Evolutionary conservation across 2,888 invertebrate genomes (phyloP), one percentile per base, ranked within the genome.

Genomic region (Amphipyra tragopoginis): DNA sequence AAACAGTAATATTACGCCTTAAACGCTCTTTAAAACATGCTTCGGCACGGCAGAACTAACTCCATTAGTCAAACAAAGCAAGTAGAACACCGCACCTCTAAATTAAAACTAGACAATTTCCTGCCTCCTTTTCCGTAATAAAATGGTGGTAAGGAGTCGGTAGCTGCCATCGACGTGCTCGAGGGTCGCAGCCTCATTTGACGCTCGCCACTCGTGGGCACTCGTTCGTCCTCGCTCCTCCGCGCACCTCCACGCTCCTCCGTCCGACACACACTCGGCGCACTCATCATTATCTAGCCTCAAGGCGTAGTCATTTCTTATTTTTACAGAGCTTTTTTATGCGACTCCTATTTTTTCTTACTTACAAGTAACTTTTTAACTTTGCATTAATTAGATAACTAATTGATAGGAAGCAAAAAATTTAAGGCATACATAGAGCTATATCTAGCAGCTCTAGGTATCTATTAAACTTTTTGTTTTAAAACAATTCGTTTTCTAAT

Each of bases 181-280:
- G 72, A 83, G 83, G 61, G 77, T 55, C 63, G 64, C 72, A 79
- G 64, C 81, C 83, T 83, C 84, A 81, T 82, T 84, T 79, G 67
- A 74, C 65, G 26, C 70, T 43, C 43, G 57, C 49, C 74, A 52
- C 77, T 78, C 54, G 69, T 53, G 65, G 65, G 55, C 71, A 71
- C 69, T 58, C 55, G 43, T 13, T 44, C 8, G 68, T 61, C 56
- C 53, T 58, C 29, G 9, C 42, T 57, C 26, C 57, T 62, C 51
- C 36, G 13, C 29, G 11, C 42, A 53, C 26, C 57, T 62, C 49
- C 36, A 15, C 61, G 51, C 65, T 71, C 56, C 54, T 49, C 62
- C 49, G 63, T 57, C 54, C 67, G 43, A 59, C 54, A 40, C 48
- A 65, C 64, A 65, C 76, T 75, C 36, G 34, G 60, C 26, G 3